A percentile compares a stretch with the other conserved stretches of the same genome.
These are phyloP conservation scores for Pyrrhia umbra DNA, from an alignment of 2,888 invertebrate genomes.

Conservation along the genomic window DNA sequence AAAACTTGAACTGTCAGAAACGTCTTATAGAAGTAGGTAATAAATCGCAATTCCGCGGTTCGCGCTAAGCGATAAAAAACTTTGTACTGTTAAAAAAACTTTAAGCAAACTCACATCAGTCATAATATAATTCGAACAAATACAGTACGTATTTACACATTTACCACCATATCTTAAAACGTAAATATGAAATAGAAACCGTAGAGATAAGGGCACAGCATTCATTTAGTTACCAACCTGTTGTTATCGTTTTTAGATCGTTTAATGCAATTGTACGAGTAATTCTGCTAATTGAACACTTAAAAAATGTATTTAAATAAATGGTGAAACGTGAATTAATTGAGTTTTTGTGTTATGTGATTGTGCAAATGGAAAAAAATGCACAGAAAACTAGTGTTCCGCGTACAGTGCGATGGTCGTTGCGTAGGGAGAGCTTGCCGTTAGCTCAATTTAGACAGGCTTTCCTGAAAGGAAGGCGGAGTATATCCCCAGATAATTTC, in stretches of 20 bases:
- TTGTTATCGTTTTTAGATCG: constrained; percentile 46
- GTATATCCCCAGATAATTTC: constrained; percentile 75
- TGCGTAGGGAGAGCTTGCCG: constrained; percentile 84
- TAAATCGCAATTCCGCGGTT: constrained; percentile 15
- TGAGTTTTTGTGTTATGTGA: constrained; percentile 33
- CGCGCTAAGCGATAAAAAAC: constrained; percentile 42
- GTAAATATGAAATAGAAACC: constrained; percentile 68
- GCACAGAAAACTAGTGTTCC: constrained; percentile 48
- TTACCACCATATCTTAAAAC: constrained; percentile 65
- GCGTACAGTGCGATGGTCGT: constrained; percentile 70
- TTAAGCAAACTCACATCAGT: constrained; percentile 46
- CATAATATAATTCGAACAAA: constrained; percentile 53
- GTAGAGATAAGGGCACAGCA: constrained; percentile 63
- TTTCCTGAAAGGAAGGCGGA: constrained; percentile 76
- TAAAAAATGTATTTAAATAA: constrained; percentile 30
- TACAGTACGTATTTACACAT: constrained; percentile 61
- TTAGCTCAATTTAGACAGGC: constrained; percentile 78
- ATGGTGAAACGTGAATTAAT: constrained; percentile 34
- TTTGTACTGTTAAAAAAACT: constrained; percentile 27
- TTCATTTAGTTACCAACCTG: constrained; percentile 58
- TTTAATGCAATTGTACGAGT: constrained; percentile 40
- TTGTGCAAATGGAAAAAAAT: constrained; percentile 62
- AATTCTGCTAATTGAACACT: constrained; percentile 35
- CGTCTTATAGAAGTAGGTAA: constrained; percentile 11
- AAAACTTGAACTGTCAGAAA: constrained; percentile 26